Percentiles rank a stretch among this genome's conserved stretches.
Conservation (phyloP, 2,797 vertebrate genomes). For the Heteromormyrus szaboi region DNA sequence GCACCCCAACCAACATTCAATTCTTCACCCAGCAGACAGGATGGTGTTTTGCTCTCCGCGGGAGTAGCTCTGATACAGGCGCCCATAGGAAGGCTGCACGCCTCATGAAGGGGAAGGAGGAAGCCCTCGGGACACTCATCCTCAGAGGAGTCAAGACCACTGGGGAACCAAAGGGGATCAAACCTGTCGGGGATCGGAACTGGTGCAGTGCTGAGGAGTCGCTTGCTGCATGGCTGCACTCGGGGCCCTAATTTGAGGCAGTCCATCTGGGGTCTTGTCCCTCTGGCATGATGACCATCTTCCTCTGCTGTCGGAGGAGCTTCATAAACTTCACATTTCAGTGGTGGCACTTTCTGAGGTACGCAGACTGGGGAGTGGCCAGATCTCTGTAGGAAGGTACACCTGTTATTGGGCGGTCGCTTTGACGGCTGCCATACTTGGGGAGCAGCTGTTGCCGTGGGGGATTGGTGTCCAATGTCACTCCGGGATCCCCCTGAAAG, state of each 20-base stretch:
- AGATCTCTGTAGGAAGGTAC: not conserved
- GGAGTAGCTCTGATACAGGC: not conserved
- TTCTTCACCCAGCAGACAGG: not conserved
- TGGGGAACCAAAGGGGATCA: not conserved
- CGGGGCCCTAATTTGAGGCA: not conserved
- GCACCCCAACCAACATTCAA: not conserved
- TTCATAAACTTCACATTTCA: not conserved
- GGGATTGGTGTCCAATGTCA: not conserved
- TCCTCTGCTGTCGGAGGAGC: not conserved
- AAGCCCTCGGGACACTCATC: not conserved
- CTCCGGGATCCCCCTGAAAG: not conserved
- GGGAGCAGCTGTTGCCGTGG: not conserved
- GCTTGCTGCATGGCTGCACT: not conserved
- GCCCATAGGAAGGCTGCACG: not conserved
- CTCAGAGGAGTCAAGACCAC: not conserved
- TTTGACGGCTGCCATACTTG: not conserved
- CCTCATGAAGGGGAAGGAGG: not conserved
- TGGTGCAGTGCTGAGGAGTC: not conserved
- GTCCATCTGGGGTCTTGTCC: not conserved
- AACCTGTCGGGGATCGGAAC: not conserved
- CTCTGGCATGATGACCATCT: not conserved
- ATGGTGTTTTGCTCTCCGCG: not conserved
- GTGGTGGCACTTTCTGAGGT: not conserved
- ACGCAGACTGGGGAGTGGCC: not conserved
- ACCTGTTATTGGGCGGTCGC: not conserved